Evolutionary conservation across 2,113 vertebrate species (phyloP).

Genomic region (Pluvianellus socialis): DNA sequence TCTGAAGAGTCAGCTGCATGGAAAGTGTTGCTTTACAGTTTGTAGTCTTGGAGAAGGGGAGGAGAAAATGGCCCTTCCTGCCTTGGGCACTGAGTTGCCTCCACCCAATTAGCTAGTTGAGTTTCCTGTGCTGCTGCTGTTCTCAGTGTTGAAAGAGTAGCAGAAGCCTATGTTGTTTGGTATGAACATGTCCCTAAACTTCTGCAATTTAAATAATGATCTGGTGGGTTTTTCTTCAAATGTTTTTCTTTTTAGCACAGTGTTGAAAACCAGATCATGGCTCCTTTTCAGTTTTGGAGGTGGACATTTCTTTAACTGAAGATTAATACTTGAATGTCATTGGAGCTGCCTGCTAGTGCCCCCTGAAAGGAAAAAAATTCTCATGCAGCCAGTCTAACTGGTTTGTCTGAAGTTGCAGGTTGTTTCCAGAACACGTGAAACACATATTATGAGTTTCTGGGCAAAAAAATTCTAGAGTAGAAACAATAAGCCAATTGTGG

Average conservation of each 20-base stretch:
- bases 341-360: not conserved
- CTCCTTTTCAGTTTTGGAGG: not conserved
- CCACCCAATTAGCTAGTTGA: not conserved
- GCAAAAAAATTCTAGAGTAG: not conserved
- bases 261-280: not conserved
- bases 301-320: not conserved
- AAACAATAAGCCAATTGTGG: not conserved
- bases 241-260: not conserved
- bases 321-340: not conserved
- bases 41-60: not conserved
- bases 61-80: rapidly evolving
- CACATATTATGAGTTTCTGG: not conserved
- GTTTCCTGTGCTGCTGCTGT: not conserved
- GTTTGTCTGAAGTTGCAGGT: not conserved
- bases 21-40: not conserved
- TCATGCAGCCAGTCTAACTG: not conserved
- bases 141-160: not conserved
- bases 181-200: not conserved
- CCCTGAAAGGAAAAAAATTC: not conserved
- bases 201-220: not conserved
- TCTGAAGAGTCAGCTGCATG: not conserved
- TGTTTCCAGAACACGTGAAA: not conserved
- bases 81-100: not conserved
- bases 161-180: not conserved
- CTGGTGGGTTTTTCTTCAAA: not conserved